Percentiles rank a stretch among this genome's conserved stretches.
Evolutionary conservation across 2,888 invertebrate species (phyloP).

Genomic region (Ctenicera cuprea): DNA sequence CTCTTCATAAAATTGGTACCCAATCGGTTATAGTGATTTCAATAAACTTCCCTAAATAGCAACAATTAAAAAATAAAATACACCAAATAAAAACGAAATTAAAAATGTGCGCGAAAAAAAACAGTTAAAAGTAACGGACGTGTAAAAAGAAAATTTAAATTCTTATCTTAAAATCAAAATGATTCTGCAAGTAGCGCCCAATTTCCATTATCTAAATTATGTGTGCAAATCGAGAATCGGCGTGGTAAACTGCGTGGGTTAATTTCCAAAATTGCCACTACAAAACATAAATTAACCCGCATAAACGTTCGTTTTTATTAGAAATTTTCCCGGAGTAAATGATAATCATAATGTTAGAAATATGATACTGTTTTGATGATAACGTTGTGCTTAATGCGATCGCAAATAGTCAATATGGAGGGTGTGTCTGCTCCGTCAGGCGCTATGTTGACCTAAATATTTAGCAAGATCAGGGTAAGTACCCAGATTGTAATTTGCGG

Average conservation of each 20-base stretch:
- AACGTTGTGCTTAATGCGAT: slow-evolving; percentile 42
- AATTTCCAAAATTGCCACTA: neutral
- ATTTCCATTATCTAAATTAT: no score
- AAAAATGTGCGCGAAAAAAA: no score
- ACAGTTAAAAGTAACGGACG: no score
- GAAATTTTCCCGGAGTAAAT: no score
- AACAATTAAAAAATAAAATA: no score
- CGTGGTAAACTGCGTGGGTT: neutral
- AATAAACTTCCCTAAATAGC: no score
- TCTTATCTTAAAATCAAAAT: no score
- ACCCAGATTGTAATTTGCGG: slow-evolving; percentile 11
- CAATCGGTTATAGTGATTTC: no score
- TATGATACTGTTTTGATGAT: slow-evolving; percentile 26
- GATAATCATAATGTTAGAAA: neutral
- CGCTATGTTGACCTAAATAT: slow-evolving; percentile 57
- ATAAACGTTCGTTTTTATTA: neutral
- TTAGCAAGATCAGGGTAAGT: slow-evolving; percentile 52
- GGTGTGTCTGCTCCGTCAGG: slow-evolving; percentile 56
- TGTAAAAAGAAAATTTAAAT: no score
- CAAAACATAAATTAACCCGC: neutral
- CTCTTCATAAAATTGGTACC: no score
- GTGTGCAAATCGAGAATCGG: neutral
- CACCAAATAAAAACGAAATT: no score
- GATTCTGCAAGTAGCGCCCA: no score
- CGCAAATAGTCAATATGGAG: slow-evolving; percentile 56